These are phyloP conservation scores for Ornithorhynchus anatinus DNA, from an alignment of 2,113 vertebrate genomes.

Conservation along the genomic window DNA sequence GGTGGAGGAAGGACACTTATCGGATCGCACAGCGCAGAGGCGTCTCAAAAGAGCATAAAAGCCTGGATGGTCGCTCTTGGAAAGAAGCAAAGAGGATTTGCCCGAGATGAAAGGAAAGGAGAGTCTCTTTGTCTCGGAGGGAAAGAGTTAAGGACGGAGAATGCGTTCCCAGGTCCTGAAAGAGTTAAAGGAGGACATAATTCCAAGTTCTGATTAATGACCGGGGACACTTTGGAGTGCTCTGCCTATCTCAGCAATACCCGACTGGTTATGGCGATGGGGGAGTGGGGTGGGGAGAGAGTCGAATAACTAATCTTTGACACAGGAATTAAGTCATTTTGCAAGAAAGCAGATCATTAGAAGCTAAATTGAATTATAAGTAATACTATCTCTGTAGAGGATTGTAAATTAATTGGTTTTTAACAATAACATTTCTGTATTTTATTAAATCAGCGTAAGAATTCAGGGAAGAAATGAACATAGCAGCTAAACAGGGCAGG, in stretches of 20 bases:
- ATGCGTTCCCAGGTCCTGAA: slow-evolving; percentile 45
- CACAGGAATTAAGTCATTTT: slow-evolving; percentile 84
- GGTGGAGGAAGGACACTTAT: too few species aligned
- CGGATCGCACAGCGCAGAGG: neutral
- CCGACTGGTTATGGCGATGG: slow-evolving; percentile 61
- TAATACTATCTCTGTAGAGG: slow-evolving; percentile 82
- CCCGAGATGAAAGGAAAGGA: neutral
- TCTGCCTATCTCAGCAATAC: slow-evolving; percentile 74
- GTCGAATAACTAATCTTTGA: slow-evolving; percentile 83
- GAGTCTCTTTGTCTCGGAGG: neutral
- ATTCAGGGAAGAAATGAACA: slow-evolving; percentile 82
- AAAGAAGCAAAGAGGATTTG: neutral
- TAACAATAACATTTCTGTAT: slow-evolving; percentile 90
- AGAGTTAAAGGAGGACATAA: slow-evolving; percentile 65
- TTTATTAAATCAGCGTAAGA: slow-evolving; percentile 91
- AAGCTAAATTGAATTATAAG: slow-evolving; percentile 85
- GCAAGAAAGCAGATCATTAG: slow-evolving; percentile 80
- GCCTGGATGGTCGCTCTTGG: neutral
- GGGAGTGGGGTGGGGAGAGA: too few species aligned
- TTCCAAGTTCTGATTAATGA: slow-evolving; percentile 74
- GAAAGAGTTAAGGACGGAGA: slow-evolving; percentile 31
- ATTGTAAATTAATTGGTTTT: slow-evolving; percentile 94
- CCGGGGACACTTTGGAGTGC: slow-evolving; percentile 67
- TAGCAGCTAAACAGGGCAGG: slow-evolving; percentile 98
- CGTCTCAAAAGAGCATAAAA: fast-evolving